Conservation (phyloP, 2,113 vertebrate species). For the Capreolus pygargus region DNA sequence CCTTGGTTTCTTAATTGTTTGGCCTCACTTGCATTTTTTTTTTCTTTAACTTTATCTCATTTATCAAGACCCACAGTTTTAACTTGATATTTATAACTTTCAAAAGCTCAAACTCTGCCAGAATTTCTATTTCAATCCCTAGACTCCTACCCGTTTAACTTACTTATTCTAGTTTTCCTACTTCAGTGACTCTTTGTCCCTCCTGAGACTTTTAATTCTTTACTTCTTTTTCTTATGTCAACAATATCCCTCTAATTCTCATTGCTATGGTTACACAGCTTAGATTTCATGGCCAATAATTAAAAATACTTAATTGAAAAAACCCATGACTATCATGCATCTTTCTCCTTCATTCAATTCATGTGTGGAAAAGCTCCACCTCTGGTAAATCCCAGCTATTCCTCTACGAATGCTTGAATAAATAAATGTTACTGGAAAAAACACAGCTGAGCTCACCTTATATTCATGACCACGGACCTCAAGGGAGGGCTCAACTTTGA, state of each 20-base stretch:
- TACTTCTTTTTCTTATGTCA: not conserved
- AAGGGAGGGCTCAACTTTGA: not conserved
- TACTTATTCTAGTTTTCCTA: not conserved
- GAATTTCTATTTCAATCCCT: not conserved
- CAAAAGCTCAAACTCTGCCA: not conserved
- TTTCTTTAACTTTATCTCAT: not conserved
- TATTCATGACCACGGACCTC: not conserved
- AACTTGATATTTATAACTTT: not conserved
- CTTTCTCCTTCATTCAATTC: not conserved
- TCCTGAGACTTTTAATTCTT: not conserved
- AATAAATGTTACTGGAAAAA: not conserved
- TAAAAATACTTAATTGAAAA: not conserved
- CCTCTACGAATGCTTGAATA: not conserved
- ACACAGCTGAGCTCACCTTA: not conserved
- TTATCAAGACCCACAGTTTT: not conserved
- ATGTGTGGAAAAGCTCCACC: not conserved
- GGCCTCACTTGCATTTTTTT: not conserved
- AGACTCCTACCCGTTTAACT: not conserved
- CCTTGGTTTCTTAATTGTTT: not conserved
- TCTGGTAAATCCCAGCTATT: not conserved
- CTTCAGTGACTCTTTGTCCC: not conserved
- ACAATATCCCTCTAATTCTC: not conserved
- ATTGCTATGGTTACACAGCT: not conserved
- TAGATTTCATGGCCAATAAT: not conserved
- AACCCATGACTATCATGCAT: not conserved